Evolutionary conservation across 2,797 vertebrate species (phyloP).

Genomic region (Potorous gilbertii): DNA sequence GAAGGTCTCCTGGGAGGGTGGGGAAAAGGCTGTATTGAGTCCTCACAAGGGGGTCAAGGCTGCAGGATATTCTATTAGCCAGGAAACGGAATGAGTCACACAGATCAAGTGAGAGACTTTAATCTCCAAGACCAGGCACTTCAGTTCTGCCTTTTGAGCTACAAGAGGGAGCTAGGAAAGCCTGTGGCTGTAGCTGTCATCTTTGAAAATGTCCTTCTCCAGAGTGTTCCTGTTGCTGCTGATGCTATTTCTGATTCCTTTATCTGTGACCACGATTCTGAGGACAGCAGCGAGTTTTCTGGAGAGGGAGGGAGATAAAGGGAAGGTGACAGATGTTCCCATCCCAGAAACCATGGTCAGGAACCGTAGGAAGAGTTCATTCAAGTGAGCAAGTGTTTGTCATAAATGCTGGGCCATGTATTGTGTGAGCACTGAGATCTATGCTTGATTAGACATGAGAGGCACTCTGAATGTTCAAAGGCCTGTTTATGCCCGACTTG

Average conservation of each 20-base stretch:
- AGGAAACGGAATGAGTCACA: not conserved
- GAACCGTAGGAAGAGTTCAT: not conserved
- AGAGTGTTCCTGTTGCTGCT: constrained; percentile 76
- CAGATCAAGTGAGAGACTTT: not conserved
- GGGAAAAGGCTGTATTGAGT: not conserved
- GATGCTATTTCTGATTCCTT: constrained; percentile 68
- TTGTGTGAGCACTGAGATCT: not conserved
- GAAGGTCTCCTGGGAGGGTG: not conserved
- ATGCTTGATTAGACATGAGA: not conserved
- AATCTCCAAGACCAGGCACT: constrained; percentile 25
- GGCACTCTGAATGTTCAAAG: rapidly evolving
- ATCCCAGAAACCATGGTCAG: not conserved
- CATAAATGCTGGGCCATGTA: not conserved
- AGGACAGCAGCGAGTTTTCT: not conserved
- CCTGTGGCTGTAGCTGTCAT: constrained; percentile 67
- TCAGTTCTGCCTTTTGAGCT: constrained; percentile 60
- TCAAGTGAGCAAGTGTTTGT: not conserved
- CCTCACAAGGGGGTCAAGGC: not conserved
- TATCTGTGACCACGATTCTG: too few species aligned
- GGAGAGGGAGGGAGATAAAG: not conserved
- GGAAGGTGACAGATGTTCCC: not conserved
- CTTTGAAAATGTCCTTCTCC: constrained; percentile 55
- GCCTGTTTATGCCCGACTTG: not conserved
- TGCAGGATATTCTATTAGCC: not conserved
- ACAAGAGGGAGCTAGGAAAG: constrained; percentile 46